A percentile compares a stretch with the other conserved stretches of the same genome.
Evolutionary conservation across 1,140 invertebrate species (phyloP).

Genomic region (Orius laevigatus): DNA sequence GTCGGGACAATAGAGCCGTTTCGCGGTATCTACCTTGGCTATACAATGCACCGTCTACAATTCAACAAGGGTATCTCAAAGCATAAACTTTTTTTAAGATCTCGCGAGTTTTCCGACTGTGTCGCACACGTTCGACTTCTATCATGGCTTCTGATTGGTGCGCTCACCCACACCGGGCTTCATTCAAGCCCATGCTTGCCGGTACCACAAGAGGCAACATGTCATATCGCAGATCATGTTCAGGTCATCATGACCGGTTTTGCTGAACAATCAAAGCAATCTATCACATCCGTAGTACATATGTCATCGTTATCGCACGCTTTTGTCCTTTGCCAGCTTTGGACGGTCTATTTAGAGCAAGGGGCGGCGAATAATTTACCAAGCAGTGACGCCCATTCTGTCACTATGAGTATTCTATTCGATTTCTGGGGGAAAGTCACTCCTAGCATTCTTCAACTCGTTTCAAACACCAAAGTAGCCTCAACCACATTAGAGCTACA

Average conservation of each 20-base stretch:
- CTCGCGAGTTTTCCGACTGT: conserved; percentile 89
- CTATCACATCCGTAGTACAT: conserved; percentile 73
- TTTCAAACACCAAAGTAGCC: conserved; percentile 84
- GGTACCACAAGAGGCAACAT: conserved; percentile 87
- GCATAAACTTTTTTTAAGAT: conserved; percentile 33
- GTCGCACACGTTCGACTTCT: conserved; percentile 84
- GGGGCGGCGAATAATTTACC: conserved; percentile 47
- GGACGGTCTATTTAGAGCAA: conserved; percentile 96
- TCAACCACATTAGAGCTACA: neutral
- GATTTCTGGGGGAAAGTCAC: conserved; percentile 99
- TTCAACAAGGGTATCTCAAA: conserved; percentile 55
- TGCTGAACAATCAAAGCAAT: conserved; percentile 66
- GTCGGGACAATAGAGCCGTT: conserved; percentile 68
- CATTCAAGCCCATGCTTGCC: conserved; percentile 48
- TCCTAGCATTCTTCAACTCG: conserved; percentile 80
- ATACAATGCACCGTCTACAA: conserved; percentile 60
- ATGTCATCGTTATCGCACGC: conserved; percentile 81
- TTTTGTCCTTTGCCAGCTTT: conserved; percentile 75
- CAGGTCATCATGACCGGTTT: conserved; percentile 91
- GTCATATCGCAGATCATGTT: conserved; percentile 91
- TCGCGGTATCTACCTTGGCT: conserved; percentile 82
- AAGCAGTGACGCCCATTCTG: conserved; percentile 48
- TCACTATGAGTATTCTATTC: conserved; percentile 69
- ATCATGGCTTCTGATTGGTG: conserved; percentile 89
- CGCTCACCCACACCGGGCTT: conserved; percentile 72